Conservation (phyloP, 2,888 invertebrate species). For the Standfussiana lucernea region DNA sequence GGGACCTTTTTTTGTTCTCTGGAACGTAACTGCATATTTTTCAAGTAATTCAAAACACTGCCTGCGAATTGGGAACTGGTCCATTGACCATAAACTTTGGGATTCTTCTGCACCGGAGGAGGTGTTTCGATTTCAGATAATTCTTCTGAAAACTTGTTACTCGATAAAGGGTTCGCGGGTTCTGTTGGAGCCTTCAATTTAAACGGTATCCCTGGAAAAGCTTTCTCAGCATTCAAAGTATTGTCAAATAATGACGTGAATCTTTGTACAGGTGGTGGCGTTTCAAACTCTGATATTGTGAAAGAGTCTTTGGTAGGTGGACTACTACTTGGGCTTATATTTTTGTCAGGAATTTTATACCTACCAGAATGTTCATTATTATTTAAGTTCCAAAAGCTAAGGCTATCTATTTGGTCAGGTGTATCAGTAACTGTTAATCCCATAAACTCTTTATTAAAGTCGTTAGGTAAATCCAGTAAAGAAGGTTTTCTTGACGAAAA, state of each 20-base stretch:
- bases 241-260: conserved; percentile 64
- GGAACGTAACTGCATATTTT: conserved; percentile 79
- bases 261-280: conserved; percentile 76
- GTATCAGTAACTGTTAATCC: conserved; percentile 64
- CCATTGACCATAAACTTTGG: conserved; percentile 84
- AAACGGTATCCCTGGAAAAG: conserved; percentile 58
- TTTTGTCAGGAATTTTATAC: conserved; percentile 66
- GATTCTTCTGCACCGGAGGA: conserved; percentile 75
- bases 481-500: conserved; percentile 54
- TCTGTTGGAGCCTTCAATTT: conserved; percentile 62
- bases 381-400: conserved; percentile 77
- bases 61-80: conserved; percentile 84
- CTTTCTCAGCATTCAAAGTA: conserved; percentile 59
- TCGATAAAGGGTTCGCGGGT: conserved; percentile 27
- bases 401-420: conserved; percentile 59
- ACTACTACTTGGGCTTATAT: conserved; percentile 39
- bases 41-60: conserved; percentile 84
- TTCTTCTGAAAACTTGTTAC: conserved; percentile 59
- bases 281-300: conserved; percentile 79
- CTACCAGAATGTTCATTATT: conserved; percentile 66
- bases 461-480: conserved; percentile 47
- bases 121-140: conserved; percentile 79
- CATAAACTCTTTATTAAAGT: conserved; percentile 71
- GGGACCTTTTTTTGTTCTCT: conserved; percentile 77
- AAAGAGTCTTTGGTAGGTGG: conserved; percentile 68